phyloP scores from a whole-genome alignment of 2,113 vertebrate genomes.

The Tetrax tetrax region DNA sequence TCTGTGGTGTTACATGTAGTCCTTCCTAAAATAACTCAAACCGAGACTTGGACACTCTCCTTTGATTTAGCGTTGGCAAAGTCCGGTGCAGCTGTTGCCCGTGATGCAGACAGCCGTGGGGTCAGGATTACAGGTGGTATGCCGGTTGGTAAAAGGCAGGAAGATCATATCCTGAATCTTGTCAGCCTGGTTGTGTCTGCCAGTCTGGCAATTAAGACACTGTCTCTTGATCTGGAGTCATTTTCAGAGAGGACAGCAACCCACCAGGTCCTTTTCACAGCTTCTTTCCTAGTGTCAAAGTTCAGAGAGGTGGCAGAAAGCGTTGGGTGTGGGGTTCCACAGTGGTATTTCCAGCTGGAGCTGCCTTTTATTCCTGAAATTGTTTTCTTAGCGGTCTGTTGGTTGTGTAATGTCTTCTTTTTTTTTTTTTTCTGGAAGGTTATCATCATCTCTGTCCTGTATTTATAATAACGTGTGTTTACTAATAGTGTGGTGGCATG shows the following conservation, averaged over 20 bases:
- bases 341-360: background rate
- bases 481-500: slow-evolving; percentile 57
- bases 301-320: background rate
- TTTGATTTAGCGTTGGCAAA: background rate
- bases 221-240: background rate
- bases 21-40: background rate
- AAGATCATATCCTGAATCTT: background rate
- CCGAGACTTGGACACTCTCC: background rate
- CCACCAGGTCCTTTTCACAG: background rate
- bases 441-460: slow-evolving; percentile 15
- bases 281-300: background rate
- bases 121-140: background rate
- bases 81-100: background rate
- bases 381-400: background rate
- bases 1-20: background rate
- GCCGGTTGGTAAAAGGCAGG: background rate
- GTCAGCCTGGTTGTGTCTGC: background rate
- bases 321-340: background rate
- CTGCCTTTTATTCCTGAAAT: background rate
- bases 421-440: background rate
- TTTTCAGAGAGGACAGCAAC: background rate
- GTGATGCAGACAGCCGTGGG: background rate
- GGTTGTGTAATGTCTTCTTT: background rate
- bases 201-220: background rate
- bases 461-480: slow-evolving; percentile 58